Conservation (phyloP, 2,797 vertebrate species). For the Phrynocephalus forsythii region DNA sequence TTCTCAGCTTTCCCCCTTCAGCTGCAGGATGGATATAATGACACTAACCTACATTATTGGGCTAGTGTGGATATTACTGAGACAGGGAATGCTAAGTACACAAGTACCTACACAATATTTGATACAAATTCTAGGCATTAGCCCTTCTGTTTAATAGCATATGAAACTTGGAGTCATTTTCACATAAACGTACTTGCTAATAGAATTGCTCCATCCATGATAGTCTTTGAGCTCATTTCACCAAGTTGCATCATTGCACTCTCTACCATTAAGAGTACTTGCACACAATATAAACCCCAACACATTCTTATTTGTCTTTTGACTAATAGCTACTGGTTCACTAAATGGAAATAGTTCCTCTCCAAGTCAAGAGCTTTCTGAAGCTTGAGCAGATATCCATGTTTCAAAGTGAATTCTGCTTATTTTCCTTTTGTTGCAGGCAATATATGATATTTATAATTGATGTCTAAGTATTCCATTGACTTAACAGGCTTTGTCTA, state of each 20-base stretch:
- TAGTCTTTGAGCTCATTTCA: too few species aligned
- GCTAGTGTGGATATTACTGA: not conserved
- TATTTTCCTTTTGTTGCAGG: accelerated
- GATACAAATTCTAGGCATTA: not conserved
- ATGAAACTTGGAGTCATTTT: not conserved
- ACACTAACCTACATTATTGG: not conserved
- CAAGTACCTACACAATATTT: not conserved
- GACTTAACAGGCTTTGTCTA: constrained; percentile 58
- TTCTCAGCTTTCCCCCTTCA: not conserved
- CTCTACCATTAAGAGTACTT: not conserved
- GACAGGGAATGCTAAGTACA: not conserved
- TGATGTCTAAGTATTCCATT: constrained; percentile 38
- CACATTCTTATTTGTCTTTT: not conserved
- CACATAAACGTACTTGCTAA: not conserved
- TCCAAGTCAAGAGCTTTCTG: not conserved
- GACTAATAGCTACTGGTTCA: not conserved
- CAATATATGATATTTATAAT: constrained; percentile 9
- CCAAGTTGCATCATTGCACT: not conserved
- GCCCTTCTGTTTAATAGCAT: not conserved
- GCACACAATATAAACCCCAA: not conserved
- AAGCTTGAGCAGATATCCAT: not conserved
- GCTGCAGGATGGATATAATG: not conserved
- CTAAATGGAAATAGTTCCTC: not conserved
- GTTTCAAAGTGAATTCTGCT: not conserved
- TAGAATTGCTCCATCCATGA: not conserved